These are phyloP conservation scores for Ditylenchus weischeri DNA, from an alignment of 2,888 invertebrate species.

Conservation along the genomic window DNA sequence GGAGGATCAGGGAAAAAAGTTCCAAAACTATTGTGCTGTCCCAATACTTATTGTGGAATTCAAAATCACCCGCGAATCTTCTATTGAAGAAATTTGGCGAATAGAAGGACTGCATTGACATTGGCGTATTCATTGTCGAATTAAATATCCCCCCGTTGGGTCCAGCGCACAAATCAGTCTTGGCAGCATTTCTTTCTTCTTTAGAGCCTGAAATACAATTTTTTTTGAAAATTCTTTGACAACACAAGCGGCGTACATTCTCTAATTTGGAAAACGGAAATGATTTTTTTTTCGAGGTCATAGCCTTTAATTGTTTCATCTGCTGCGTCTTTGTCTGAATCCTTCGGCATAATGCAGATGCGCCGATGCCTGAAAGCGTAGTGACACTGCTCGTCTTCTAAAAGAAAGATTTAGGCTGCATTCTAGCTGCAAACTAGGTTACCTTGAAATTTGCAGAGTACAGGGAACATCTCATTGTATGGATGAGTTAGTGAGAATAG, in stretches of 20 bases:
- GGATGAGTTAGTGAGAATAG: conserved; percentile 37
- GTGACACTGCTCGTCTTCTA: conserved; percentile 23
- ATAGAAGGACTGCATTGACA: conserved; percentile 22
- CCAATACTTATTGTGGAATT: too few relatives aligned
- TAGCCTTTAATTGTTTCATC: conserved; percentile 33
- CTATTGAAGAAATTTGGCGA: conserved; percentile 28
- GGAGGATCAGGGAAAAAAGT: too few relatives aligned
- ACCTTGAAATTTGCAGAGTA: conserved; percentile 33
- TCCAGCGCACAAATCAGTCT: conserved; percentile 17
- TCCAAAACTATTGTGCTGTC: too few relatives aligned
- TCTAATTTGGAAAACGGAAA: conserved; percentile 29
- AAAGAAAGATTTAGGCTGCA: conserved; percentile 5
- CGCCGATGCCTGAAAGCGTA: conserved; percentile 24
- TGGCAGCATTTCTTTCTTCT: conserved; percentile 25
- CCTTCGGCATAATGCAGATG: conserved; percentile 23
- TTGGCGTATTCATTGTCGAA: conserved; percentile 23
- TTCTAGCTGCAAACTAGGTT: neutral
- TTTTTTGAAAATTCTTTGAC: too few relatives aligned
- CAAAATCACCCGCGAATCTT: conserved; percentile 12
- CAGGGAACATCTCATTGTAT: conserved; percentile 33
- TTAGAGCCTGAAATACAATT: conserved; percentile 12
- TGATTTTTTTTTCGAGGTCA: conserved; percentile 27
- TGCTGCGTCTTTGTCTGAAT: conserved; percentile 15
- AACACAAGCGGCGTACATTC: too few relatives aligned
- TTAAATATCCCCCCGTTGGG: conserved; percentile 18